These are phyloP conservation scores for Phaedon cochleariae DNA, from an alignment of 2,888 invertebrate genomes.

Conservation along the genomic window DNA sequence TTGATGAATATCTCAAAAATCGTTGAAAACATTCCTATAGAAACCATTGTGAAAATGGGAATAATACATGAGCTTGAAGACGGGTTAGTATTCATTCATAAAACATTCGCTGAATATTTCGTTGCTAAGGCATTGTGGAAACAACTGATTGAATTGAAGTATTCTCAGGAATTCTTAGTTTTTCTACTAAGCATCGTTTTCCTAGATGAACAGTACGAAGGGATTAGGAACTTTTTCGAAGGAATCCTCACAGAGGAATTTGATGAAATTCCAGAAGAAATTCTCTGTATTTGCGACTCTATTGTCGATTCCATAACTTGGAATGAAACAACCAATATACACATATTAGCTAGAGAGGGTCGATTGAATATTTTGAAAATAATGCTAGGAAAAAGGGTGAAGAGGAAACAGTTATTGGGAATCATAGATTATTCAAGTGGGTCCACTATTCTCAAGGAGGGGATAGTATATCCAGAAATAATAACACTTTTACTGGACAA, in stretches of 20 bases:
- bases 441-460: not conserved
- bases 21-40: no score
- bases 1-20: no score
- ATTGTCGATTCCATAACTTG: not conserved
- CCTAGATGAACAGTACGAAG: not conserved
- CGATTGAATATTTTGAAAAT: not conserved
- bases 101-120: constrained; percentile 18
- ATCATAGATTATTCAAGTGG: not conserved
- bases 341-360: not conserved
- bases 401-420: not conserved
- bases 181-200: not conserved
- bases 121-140: no score
- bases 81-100: constrained; percentile 9
- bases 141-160: no score
- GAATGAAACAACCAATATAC: not conserved
- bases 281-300: not conserved
- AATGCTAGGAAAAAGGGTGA: not conserved
- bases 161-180: no score
- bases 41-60: no score
- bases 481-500: constrained; percentile 4
- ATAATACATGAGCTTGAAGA: no score
- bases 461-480: not conserved
- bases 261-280: not conserved
- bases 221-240: not conserved
- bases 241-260: not conserved